Evolutionary conservation across 2,113 vertebrate species (phyloP), one percentile per base, ranked within the genome.

Genomic region (Caretta caretta): DNA sequence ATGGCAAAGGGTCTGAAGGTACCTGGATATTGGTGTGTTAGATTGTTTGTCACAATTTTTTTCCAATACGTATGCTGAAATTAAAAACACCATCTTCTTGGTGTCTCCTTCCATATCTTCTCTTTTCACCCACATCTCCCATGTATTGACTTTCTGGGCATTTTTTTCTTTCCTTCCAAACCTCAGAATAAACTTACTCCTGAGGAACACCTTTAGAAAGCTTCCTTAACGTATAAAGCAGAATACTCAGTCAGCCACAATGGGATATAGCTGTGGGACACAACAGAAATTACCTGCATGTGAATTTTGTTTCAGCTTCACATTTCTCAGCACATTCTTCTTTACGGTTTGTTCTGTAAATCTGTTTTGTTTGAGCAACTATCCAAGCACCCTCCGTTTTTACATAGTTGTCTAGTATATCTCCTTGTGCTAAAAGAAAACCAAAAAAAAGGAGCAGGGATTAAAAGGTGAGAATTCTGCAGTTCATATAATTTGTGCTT

Each of bases 331-430:
- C 94, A 57, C 98, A 98, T 9, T 95, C 93, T 0, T 80, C 85
- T 8, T 84, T 1, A n/a, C 69, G 93, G 2, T 29, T n/a, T 6
- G 79, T 84, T 5, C 3, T 14, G 4, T 97, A 88, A 7, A 42
- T 29, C 42, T 82, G 84, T 84, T 50, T 93, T 5, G 14, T 51
- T 59, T 7, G 0, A 17, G 91, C 88, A 2, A 65, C 2, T 48
- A 98, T 92, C 1, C 96, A 98, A 13, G 98, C 98, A 38, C 98
- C 98, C 57, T 97, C 93, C 1, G 97, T 98, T 42, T 72, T 97
- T 12, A 94, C 91, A 49, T 98, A 98, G 51, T 38, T 65, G 8
- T 97, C 96, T 91, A 97, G 89, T 53, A 83, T 56, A 65, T 85
- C 69, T 59, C 96, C 97, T 46, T 83, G 79, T 62, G 97, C 98